Evolutionary conservation across 2,797 vertebrate species (phyloP).

Genomic region (Dermochelys coriacea): DNA sequence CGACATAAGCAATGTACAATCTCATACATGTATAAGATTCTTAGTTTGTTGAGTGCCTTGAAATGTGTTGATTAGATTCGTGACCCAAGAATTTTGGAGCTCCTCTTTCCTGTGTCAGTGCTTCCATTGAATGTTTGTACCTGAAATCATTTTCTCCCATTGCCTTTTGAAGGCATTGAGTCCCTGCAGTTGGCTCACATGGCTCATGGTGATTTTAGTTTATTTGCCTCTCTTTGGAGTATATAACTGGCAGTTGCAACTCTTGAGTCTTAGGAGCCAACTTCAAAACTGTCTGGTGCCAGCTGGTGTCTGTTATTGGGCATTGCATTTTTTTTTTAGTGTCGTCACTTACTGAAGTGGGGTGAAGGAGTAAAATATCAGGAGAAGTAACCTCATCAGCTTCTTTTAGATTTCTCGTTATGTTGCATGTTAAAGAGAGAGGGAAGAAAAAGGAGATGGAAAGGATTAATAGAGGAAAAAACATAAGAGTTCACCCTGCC

Average conservation of each 20-base stretch:
- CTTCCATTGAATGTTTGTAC: background rate
- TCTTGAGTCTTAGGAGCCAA: background rate
- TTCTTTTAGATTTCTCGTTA: background rate
- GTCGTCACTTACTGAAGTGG: background rate
- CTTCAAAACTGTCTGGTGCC: background rate
- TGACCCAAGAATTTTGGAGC: background rate
- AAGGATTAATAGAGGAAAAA: background rate
- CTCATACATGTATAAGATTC: background rate
- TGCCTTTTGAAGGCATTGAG: fast-evolving
- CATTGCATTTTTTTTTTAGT: background rate
- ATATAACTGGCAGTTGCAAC: background rate
- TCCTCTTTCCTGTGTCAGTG: background rate
- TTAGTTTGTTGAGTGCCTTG: background rate
- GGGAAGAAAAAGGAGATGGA: background rate
- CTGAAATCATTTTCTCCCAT: background rate
- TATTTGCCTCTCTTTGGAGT: background rate
- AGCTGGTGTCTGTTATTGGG: background rate
- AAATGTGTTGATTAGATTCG: background rate
- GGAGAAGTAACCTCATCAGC: background rate
- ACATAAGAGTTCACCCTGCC: background rate
- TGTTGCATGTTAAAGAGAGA: background rate
- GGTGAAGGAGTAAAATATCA: background rate
- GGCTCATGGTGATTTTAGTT: background rate
- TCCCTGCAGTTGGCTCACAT: background rate
- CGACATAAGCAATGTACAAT: background rate